Evolutionary conservation across 1,140 invertebrate species (phyloP), one percentile per base, ranked within the genome.

Genomic region (Myzus persicae): DNA sequence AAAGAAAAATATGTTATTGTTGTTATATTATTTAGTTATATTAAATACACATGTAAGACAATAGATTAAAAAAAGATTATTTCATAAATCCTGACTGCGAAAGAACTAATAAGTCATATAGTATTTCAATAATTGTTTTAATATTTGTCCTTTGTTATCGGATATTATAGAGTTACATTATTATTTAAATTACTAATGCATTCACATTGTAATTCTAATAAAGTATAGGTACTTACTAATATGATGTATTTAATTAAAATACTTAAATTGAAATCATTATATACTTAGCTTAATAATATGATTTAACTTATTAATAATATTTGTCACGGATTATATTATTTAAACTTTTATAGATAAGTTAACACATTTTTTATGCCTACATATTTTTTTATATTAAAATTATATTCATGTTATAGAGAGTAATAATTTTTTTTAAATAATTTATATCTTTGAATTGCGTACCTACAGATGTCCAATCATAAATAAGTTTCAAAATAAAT

Each of bases 141-240:
- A 46, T 20, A 87, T 38, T 87, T 38, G 36, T 54, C 46, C 46
- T 38, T 89, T 38, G 46, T 90, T 9, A 90, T 54, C 31, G 46
- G 40, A 18, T n/a, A n/a, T 89, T 40, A 24, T 11, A 24, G 82
- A 38, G 42, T 31, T 36, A 31, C 6, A 24, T 88, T 11, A 44
- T 90, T 90, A n/a, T 59, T 59, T 31, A 51, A 90, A 59, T 90
- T 59, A 90, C 26, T 90, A 59, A 48, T 42, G 89, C 51, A 42
- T 90, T 59, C 51, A 59, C 26, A 31, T 14, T 40, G 38, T 31
- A 51, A 54, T 42, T 3, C n/a, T 87, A 36, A 8, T 81, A 38
- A 36, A 38, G 76, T 38, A 22, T 38, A n/a, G n/a, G n/a, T n/a
- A 81, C 59, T 31, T 36, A 38, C 36, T 22, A 36, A 18, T 18